These are phyloP conservation scores for Pardosa pseudoannulata DNA, from an alignment of 2,888 invertebrate genomes.

Conservation along the genomic window DNA sequence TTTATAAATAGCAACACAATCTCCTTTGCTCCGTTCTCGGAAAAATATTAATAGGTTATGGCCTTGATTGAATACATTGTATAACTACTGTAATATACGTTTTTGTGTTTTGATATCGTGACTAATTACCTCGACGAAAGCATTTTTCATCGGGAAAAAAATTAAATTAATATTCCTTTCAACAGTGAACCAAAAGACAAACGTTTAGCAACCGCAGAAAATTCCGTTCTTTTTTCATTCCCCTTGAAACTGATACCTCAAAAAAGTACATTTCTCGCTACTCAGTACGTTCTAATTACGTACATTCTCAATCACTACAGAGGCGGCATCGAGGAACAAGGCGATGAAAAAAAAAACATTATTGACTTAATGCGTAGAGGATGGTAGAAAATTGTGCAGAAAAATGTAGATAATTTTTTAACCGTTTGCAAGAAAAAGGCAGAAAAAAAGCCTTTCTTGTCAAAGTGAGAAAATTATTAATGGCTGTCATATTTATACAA, in stretches of 20 bases:
- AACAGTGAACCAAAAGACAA: not conserved
- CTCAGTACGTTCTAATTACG: slow-evolving; percentile 44
- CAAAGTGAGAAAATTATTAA: not conserved
- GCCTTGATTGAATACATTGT: too few relatives aligned
- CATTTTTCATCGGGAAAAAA: not conserved
- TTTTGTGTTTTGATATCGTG: too few relatives aligned
- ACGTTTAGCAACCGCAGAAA: not conserved
- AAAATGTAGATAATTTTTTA: not conserved
- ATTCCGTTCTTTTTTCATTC: not conserved
- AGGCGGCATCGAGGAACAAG: not conserved
- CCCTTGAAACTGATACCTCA: not conserved
- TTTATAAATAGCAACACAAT: too few relatives aligned
- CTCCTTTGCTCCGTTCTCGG: too few relatives aligned
- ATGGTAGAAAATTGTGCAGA: slow-evolving; percentile 5
- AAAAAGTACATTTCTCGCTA: not conserved
- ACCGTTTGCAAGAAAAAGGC: not conserved
- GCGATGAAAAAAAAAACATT: slow-evolving; percentile 21
- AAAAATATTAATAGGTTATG: too few relatives aligned
- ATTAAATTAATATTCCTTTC: not conserved
- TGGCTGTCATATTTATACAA: not conserved
- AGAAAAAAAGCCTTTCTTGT: not conserved
- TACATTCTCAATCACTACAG: slow-evolving; percentile 35
- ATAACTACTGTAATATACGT: too few relatives aligned
- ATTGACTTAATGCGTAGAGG: slow-evolving; percentile 10
- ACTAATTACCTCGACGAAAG: not conserved